These are phyloP conservation scores for Sardinella longiceps DNA, from an alignment of 2,797 vertebrate genomes.

Conservation along the genomic window DNA sequence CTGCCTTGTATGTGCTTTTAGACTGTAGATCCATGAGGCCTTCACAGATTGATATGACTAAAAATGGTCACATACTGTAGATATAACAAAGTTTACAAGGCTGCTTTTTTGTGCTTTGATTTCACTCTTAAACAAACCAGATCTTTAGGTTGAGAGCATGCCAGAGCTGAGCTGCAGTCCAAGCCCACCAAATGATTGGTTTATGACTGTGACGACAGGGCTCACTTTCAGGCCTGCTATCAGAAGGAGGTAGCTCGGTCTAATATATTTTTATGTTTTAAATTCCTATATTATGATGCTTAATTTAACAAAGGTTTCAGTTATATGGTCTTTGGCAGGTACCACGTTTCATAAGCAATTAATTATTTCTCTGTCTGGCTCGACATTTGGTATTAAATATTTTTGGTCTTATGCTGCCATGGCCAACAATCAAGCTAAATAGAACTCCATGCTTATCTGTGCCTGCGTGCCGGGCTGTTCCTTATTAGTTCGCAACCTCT, in stretches of 20 bases:
- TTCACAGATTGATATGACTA: constrained; percentile 13
- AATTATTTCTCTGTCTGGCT: constrained; percentile 67
- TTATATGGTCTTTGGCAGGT: constrained; percentile 65
- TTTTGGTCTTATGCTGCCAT: constrained; percentile 64
- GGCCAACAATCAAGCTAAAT: constrained; percentile 71
- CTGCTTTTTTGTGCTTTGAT: not conserved
- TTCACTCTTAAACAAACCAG: constrained; percentile 31
- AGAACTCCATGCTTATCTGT: constrained; percentile 57
- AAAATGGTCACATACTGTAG: constrained; percentile 22
- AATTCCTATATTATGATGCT: constrained; percentile 64
- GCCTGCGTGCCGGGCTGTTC: constrained; percentile 49
- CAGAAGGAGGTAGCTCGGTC: constrained; percentile 47
- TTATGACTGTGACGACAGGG: constrained; percentile 41
- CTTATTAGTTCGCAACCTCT: constrained; percentile 57
- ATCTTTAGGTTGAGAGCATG: constrained; percentile 32
- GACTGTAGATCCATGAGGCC: not conserved
- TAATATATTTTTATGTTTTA: constrained; percentile 58
- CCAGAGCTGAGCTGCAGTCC: constrained; percentile 36
- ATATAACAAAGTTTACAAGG: not conserved
- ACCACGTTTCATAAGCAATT: constrained; percentile 68
- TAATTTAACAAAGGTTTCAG: constrained; percentile 63
- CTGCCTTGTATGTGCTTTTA: not conserved
- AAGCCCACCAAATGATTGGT: constrained; percentile 40
- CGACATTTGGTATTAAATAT: constrained; percentile 63
- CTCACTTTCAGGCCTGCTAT: constrained; percentile 35